Evolutionary conservation across 2,888 invertebrate species (phyloP), one percentile per base, ranked within the genome.

Genomic region (Drosophila mayaguana): DNA sequence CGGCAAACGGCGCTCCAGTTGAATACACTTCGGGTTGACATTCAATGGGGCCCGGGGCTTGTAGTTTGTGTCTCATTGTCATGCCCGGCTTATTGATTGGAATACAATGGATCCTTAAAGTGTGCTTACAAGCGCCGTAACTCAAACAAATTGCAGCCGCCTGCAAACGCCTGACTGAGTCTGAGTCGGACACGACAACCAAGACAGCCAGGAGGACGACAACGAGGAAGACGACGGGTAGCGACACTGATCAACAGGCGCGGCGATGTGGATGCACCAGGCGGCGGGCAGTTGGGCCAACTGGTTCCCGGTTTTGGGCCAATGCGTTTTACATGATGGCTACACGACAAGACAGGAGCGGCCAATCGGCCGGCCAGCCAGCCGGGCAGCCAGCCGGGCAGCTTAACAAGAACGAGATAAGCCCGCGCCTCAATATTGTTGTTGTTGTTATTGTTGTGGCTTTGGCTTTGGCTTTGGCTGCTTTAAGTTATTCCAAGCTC

Each of bases 51-150:
- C 46, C 48, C 61, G 40, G 68, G 60, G 65, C 69, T 66, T 70
- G 77, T 72, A 66, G 70, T 78, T 83, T 80, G 83, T 76, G 81
- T 77, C 81, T 82, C 84, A 86, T 88, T 88, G 87, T 87, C 88
- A 86, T 84, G 86, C 81, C 80, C 79, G 61, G 80, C 87, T 85
- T 88, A 87, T 87, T 90, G 90, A 91, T 89, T 90, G 88, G 90
- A 92, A 92, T 91, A 92, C 92, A 92, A 92, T 92, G 91, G 92
- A 88, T 91, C 91, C 92, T 92, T 92, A 92, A 92, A 92, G 92
- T 92, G 92, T 92, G 92, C 92, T 92, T 90, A 91, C 92, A 92
- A 92, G 92, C 92, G 92, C 92, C 92, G 92, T 92, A 92, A 92
- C 92, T 92, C 92, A 92, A 92, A 92, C 92, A 92, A 92, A 92